Percentiles rank a stretch among this genome's conserved stretches.
Conservation (phyloP, 1,140 invertebrate species). For the Panagrolaimus sp. region DNA sequence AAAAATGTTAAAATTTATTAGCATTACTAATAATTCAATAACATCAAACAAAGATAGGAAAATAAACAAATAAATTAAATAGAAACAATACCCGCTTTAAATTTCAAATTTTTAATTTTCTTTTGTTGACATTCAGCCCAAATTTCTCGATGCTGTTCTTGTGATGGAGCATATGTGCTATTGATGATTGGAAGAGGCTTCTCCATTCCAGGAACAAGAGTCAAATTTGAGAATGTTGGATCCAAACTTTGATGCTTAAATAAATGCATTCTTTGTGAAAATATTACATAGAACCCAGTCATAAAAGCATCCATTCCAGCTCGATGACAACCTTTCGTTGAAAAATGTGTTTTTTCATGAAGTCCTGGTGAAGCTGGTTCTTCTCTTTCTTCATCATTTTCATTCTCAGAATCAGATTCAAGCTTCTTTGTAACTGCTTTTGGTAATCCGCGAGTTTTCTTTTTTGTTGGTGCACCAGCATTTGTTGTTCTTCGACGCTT, state of each 20-base stretch:
- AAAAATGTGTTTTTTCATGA: slow-evolving; percentile 17
- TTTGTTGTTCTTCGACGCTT: slow-evolving; percentile 18
- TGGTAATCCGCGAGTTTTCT: neutral
- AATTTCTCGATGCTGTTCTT: neutral
- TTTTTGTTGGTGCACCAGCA: neutral
- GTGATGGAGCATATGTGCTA: neutral
- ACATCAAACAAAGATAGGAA: neutral
- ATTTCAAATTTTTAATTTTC: neutral
- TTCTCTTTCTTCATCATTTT: neutral
- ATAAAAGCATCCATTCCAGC: slow-evolving; percentile 30
- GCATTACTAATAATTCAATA: neutral
- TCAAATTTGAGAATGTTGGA: neutral
- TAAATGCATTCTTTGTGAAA: slow-evolving; percentile 15
- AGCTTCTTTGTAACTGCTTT: neutral
- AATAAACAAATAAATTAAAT: neutral
- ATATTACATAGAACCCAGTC: slow-evolving; percentile 27
- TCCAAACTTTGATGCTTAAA: neutral
- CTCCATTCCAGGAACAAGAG: neutral
- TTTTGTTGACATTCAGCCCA: neutral
- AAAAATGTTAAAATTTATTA: neutral
- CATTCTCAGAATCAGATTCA: neutral
- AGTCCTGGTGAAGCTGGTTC: neutral
- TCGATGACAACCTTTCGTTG: slow-evolving; percentile 24
- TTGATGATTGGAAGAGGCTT: neutral
- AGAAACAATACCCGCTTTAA: neutral